A percentile compares a stretch with the other conserved stretches of the same genome.
These are phyloP conservation scores for Amblyornis subalaris DNA, from an alignment of 2,113 vertebrate species.

Conservation along the genomic window DNA sequence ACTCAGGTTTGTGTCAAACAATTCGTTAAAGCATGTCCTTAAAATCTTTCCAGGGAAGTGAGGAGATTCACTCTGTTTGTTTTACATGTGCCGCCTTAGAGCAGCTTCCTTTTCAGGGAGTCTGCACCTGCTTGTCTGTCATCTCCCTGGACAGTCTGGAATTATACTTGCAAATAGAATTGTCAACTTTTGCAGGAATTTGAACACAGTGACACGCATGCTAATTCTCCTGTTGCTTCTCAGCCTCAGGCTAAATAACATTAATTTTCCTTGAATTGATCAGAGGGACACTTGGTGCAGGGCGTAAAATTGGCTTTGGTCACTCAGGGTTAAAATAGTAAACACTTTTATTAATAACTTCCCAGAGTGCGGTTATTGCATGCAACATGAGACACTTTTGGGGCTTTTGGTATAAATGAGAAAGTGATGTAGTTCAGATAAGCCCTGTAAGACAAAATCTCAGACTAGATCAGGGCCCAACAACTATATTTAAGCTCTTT, in stretches of 20 bases:
- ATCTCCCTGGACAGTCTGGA: conserved; percentile 40
- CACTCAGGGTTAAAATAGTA: conserved; percentile 2
- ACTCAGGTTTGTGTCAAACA: background rate
- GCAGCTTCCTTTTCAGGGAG: background rate
- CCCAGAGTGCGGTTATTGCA: background rate
- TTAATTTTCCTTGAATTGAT: background rate
- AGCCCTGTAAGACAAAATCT: background rate
- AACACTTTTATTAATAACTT: conserved; percentile 2
- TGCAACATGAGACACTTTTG: background rate
- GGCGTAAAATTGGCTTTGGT: background rate
- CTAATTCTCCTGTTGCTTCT: conserved; percentile 50
- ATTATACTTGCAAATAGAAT: conserved; percentile 64
- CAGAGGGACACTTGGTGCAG: background rate
- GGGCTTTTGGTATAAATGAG: background rate
- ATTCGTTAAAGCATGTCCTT: background rate
- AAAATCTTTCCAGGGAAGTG: background rate
- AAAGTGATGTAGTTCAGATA: background rate
- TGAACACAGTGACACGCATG: conserved; percentile 25
- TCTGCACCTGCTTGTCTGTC: conserved; percentile 37
- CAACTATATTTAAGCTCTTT: background rate
- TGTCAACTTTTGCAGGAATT: conserved; percentile 12
- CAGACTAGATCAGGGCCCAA: background rate
- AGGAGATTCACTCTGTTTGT: background rate
- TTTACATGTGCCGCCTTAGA: background rate
- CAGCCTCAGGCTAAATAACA: conserved; percentile 16